Conservation (phyloP, 2,888 invertebrate genomes). For the Meta bourneti region DNA sequence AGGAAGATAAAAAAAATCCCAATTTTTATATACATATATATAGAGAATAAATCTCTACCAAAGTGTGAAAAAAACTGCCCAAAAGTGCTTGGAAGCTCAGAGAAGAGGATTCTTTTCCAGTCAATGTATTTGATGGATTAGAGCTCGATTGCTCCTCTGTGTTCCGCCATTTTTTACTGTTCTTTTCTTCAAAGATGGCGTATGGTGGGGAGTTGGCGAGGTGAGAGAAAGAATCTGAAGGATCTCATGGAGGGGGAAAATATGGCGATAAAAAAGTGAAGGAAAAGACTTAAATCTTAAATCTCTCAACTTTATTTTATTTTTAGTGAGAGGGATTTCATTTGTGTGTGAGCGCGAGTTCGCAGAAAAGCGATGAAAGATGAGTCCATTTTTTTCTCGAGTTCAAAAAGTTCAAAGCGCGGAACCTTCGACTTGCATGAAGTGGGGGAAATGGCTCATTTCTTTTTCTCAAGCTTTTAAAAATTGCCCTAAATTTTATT, state of each 20-base stretch:
- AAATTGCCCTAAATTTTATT: constrained; percentile 1
- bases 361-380: constrained; percentile 12
- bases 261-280: constrained; percentile 37
- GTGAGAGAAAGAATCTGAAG: background rate
- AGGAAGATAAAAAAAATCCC: background rate
- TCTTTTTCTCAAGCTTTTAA: background rate
- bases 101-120: constrained; percentile 48
- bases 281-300: constrained; percentile 48
- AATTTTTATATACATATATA: constrained; percentile 22
- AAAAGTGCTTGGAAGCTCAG: background rate
- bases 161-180: constrained; percentile 15
- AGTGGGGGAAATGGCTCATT: background rate
- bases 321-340: constrained; percentile 37
- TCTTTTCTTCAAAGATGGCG: constrained; percentile 20
- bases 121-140: constrained; percentile 71
- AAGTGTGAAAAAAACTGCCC: constrained; percentile 13
- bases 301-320: constrained; percentile 27
- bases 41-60: constrained; percentile 38
- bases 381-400: constrained; percentile 9
- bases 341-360: background rate
- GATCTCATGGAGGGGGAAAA: constrained; percentile 1
- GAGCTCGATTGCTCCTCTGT: constrained; percentile 55
- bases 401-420: background rate
- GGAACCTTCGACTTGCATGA: background rate
- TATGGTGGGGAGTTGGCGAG: background rate